Percentiles rank a stretch among this genome's conserved stretches.
These are phyloP conservation scores for Ascaphus truei DNA, from an alignment of 2,113 vertebrate species.

Conservation along the genomic window DNA sequence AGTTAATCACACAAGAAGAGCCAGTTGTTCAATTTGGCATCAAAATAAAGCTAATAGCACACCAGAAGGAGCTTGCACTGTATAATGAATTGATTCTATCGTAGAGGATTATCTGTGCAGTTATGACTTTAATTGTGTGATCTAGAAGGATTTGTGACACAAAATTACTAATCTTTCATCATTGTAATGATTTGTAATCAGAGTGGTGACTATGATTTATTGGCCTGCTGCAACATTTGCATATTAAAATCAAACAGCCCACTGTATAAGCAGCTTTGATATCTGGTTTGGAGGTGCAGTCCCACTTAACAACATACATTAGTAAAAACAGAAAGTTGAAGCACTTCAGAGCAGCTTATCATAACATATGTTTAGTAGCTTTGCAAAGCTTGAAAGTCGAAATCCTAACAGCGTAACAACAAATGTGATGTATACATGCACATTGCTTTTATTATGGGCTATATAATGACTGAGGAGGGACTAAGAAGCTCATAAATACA, in stretches of 20 bases:
- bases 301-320: too few relatives aligned
- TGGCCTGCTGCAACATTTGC: slow-evolving; percentile 36
- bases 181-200: slow-evolving; percentile 49
- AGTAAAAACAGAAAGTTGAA: too few relatives aligned
- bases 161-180: slow-evolving; percentile 46
- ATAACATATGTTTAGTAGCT: too few relatives aligned
- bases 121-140: slow-evolving; percentile 46
- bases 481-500: too few relatives aligned
- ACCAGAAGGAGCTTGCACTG: slow-evolving; percentile 28
- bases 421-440: too few relatives aligned
- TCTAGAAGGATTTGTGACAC: slow-evolving; percentile 42
- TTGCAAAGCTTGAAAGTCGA: too few relatives aligned
- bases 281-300: too few relatives aligned
- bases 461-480: too few relatives aligned
- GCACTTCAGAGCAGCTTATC: too few relatives aligned
- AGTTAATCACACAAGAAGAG: slow-evolving; percentile 42
- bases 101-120: slow-evolving; percentile 45
- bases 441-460: too few relatives aligned
- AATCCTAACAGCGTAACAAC: too few relatives aligned
- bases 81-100: slow-evolving; percentile 49
- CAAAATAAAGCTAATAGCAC: slow-evolving; percentile 47
- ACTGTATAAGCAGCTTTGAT: too few relatives aligned
- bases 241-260: slow-evolving; percentile 37
- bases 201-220: slow-evolving; percentile 28
- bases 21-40: slow-evolving; percentile 42